phyloP scores from a whole-genome alignment of 2,113 vertebrate genomes.

The Planiliza haematocheilus region DNA sequence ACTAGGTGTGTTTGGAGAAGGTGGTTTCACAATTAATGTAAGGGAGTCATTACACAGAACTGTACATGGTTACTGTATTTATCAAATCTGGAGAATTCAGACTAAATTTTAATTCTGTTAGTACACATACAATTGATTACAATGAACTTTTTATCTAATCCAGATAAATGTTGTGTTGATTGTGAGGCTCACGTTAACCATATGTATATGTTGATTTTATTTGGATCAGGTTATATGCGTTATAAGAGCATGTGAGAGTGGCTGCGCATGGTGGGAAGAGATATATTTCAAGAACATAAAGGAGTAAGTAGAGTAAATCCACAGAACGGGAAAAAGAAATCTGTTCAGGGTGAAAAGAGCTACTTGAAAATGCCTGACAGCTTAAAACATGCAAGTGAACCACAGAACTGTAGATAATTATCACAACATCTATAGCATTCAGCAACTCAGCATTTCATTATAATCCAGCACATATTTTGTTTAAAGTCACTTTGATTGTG shows the following conservation, averaged over 20 bases:
- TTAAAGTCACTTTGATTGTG: slow-evolving; percentile 81
- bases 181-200: too few relatives aligned
- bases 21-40: neutral
- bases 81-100: neutral
- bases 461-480: slow-evolving; percentile 67
- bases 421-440: slow-evolving; percentile 73
- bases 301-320: slow-evolving; percentile 5
- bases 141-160: too few relatives aligned
- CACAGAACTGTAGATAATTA: slow-evolving; percentile 78
- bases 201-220: too few relatives aligned
- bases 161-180: too few relatives aligned
- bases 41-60: too few relatives aligned
- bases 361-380: slow-evolving; percentile 55
- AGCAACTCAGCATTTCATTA: slow-evolving; percentile 78
- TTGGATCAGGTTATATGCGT: neutral
- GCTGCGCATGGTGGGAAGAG: neutral
- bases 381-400: slow-evolving; percentile 60
- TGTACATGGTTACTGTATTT: neutral
- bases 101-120: neutral
- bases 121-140: neutral
- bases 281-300: slow-evolving; percentile 18
- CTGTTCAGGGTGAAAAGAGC: slow-evolving; percentile 24
- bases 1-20: neutral
- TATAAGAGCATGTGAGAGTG: neutral
- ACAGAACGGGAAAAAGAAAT: slow-evolving; percentile 45